A percentile compares a stretch with the other conserved stretches of the same genome.
Conservation (phyloP, 2,888 invertebrate genomes). For the Drosophila borealis region DNA sequence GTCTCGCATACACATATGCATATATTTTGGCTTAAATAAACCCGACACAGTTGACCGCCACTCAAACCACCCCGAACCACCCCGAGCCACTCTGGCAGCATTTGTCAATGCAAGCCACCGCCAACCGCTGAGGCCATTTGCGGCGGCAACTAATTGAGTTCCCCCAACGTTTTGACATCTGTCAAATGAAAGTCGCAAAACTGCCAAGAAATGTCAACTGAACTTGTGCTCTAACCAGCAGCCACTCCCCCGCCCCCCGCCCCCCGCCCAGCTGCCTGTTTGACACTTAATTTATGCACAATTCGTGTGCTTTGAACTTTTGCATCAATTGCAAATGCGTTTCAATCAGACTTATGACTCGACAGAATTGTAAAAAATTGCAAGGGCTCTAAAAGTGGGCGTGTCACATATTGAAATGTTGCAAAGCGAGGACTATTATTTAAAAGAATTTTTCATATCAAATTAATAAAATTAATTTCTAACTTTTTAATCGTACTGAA, state of each 20-base stretch:
- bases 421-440: too few species aligned
- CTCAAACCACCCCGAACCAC: conserved; percentile 4
- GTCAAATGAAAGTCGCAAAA: conserved; percentile 70
- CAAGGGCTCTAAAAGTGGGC: conserved; percentile 7
- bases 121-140: conserved; percentile 56
- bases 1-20: neutral
- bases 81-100: neutral
- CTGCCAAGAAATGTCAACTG: conserved; percentile 59
- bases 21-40: conserved; percentile 15
- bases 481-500: too few species aligned
- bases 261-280: conserved; percentile 3
- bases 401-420: conserved; percentile 11
- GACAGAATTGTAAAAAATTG: conserved; percentile 12
- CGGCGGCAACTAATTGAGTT: conserved; percentile 74
- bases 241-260: neutral
- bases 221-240: conserved; percentile 1
- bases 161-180: conserved; percentile 68
- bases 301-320: conserved; percentile 42
- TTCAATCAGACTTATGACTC: conserved; percentile 3
- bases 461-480: too few species aligned
- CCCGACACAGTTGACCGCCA: conserved; percentile 3
- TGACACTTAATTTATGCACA: conserved; percentile 55
- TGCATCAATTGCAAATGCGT: conserved; percentile 20
- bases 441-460: too few species aligned
- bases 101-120: conserved; percentile 29